phyloP scores from a whole-genome alignment of 2,113 vertebrate species.

The Australoheros scitulus region DNA sequence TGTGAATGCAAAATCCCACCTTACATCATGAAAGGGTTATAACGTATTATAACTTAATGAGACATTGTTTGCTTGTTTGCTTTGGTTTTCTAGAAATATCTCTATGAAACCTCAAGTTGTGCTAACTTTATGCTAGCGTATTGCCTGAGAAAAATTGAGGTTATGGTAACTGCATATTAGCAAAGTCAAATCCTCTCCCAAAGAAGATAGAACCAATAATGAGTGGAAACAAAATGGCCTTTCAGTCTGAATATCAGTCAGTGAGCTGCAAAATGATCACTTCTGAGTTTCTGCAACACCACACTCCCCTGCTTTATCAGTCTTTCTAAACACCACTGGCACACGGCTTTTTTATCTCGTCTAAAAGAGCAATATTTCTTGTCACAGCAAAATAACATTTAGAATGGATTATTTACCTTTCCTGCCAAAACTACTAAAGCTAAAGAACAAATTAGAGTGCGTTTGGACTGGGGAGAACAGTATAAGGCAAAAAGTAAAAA shows the following conservation, averaged over 20 bases:
- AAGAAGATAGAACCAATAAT: constrained; percentile 23
- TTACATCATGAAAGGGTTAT: not conserved
- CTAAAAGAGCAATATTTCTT: constrained; percentile 53
- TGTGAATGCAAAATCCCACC: not conserved
- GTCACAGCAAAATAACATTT: constrained; percentile 59
- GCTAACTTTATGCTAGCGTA: not conserved
- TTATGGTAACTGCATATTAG: not conserved
- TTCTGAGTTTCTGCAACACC: constrained; percentile 17
- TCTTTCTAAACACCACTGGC: constrained; percentile 42
- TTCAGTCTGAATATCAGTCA: constrained; percentile 32
- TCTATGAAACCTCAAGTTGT: not conserved
- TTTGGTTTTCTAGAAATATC: not conserved
- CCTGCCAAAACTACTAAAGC: constrained; percentile 62
- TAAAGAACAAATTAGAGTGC: constrained; percentile 34
- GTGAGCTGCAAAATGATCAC: constrained; percentile 32
- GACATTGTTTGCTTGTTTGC: not conserved
- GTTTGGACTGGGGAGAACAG: not conserved
- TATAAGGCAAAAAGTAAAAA: constrained; percentile 17
- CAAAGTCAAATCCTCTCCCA: not conserved
- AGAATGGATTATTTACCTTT: constrained; percentile 68
- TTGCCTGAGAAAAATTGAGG: not conserved
- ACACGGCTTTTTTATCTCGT: constrained; percentile 30
- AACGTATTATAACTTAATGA: not conserved
- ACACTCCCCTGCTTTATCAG: constrained; percentile 29
- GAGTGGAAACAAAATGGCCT: constrained; percentile 26